Evolutionary conservation across 2,797 vertebrate genomes (phyloP).

Genomic region (Tokudaia tokunoshimensis): DNA sequence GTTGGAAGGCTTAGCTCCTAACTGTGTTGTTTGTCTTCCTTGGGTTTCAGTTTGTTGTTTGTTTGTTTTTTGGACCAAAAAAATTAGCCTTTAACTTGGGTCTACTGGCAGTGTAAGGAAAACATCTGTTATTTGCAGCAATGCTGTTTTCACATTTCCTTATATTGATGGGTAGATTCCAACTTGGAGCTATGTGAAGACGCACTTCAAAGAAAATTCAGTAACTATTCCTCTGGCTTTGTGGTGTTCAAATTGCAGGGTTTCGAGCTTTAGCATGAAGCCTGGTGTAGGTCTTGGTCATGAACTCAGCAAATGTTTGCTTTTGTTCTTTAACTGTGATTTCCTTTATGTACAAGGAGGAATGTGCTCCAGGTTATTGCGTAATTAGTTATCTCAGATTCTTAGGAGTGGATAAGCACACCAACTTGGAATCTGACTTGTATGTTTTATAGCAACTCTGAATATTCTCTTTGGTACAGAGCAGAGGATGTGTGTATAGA

Average conservation of each 20-base stretch:
- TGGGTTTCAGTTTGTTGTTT: slow-evolving; percentile 59
- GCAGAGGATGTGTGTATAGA: slow-evolving; percentile 63
- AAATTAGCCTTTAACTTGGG: slow-evolving; percentile 82
- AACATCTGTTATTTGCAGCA: slow-evolving; percentile 87
- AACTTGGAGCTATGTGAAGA: slow-evolving; percentile 78
- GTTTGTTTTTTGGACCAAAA: slow-evolving; percentile 44
- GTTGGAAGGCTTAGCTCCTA: slow-evolving; percentile 69
- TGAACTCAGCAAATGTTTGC: slow-evolving; percentile 73
- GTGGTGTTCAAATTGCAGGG: slow-evolving; percentile 77
- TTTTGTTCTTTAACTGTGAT: slow-evolving; percentile 31
- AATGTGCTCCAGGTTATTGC: slow-evolving; percentile 71
- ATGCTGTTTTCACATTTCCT: slow-evolving; percentile 83
- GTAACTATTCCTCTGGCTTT: slow-evolving; percentile 78
- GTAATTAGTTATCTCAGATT: slow-evolving; percentile 78
- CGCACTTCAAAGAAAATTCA: slow-evolving; percentile 79
- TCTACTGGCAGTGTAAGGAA: slow-evolving; percentile 84
- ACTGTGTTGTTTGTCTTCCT: slow-evolving; percentile 72
- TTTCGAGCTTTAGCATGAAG: slow-evolving; percentile 73
- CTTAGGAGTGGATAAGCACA: slow-evolving; percentile 77
- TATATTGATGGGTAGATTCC: slow-evolving; percentile 80
- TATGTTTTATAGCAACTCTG: slow-evolving; percentile 77
- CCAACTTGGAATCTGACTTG: slow-evolving; percentile 58
- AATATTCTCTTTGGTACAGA: slow-evolving; percentile 74
- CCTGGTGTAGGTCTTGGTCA: slow-evolving; percentile 13
- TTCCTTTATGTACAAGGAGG: slow-evolving; percentile 70